phyloP scores from a whole-genome alignment of 2,113 vertebrate genomes.

The Phoenicopterus ruber region DNA sequence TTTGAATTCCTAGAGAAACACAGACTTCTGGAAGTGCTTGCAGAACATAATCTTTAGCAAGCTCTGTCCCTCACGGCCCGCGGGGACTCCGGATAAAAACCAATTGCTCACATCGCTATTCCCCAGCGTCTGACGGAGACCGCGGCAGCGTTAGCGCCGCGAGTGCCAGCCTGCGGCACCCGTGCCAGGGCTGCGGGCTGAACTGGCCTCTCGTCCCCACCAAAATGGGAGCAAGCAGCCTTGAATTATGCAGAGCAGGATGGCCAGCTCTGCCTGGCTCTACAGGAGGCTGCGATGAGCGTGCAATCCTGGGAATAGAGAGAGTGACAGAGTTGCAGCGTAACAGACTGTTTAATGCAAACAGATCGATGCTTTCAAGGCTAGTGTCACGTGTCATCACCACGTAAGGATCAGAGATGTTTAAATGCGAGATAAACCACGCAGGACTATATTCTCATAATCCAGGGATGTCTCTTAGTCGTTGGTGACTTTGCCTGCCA shows the following conservation, averaged over 20 bases:
- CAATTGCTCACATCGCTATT: neutral
- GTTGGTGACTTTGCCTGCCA: neutral
- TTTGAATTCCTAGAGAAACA: conserved; percentile 9
- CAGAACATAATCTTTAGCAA: conserved; percentile 9
- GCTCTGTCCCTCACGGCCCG: neutral
- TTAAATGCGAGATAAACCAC: neutral
- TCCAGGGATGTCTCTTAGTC: neutral
- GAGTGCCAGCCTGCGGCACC: neutral
- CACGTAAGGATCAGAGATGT: neutral
- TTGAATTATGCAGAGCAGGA: neutral
- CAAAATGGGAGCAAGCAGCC: neutral
- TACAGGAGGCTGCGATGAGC: neutral
- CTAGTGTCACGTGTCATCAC: neutral
- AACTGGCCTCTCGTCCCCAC: neutral
- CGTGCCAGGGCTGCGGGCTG: neutral
- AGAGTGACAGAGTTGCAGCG: neutral
- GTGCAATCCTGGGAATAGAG: neutral
- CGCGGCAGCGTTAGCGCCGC: neutral
- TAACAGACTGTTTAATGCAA: neutral
- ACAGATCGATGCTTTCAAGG: neutral
- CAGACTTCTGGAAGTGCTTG: neutral
- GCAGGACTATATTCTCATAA: neutral
- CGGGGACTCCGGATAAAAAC: neutral
- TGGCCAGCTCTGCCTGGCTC: neutral
- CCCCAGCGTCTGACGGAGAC: neutral